phyloP scores from a whole-genome alignment of 2,888 invertebrate species.

The Nomada lathburiana region DNA sequence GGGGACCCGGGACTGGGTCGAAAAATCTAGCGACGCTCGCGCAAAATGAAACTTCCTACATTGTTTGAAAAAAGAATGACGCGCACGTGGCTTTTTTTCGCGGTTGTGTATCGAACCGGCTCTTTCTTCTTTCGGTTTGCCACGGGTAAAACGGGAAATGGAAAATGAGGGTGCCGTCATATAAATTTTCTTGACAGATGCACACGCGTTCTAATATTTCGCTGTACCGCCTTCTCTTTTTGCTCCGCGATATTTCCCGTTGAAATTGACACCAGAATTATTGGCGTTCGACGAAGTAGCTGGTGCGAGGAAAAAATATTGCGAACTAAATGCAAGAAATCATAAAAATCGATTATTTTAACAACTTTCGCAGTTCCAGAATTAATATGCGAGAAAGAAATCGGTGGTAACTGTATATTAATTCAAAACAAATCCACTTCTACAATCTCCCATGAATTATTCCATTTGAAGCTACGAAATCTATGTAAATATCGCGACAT shows the following conservation, averaged over 20 bases:
- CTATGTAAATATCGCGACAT: neutral
- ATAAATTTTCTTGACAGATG: conserved; percentile 41
- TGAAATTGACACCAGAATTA: neutral
- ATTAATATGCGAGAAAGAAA: too few relatives aligned
- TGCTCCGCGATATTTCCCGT: conserved; percentile 17
- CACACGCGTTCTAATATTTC: conserved; percentile 24
- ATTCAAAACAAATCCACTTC: too few relatives aligned
- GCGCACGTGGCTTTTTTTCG: neutral
- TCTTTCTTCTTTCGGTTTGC: conserved; percentile 16
- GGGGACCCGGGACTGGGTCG: conserved; percentile 12
- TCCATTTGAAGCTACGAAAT: neutral
- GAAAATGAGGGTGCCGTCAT: neutral
- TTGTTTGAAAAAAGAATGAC: conserved; percentile 9
- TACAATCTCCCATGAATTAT: neutral
- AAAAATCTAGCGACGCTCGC: conserved; percentile 33
- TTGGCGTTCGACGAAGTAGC: too few relatives aligned
- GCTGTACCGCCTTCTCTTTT: neutral
- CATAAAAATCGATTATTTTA: too few relatives aligned
- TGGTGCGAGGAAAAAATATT: too few relatives aligned
- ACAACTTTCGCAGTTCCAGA: too few relatives aligned
- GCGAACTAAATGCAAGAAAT: too few relatives aligned
- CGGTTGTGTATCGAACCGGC: conserved; percentile 15
- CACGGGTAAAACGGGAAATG: neutral
- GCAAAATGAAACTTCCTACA: conserved; percentile 33
- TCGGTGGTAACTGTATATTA: too few relatives aligned